phyloP scores from a whole-genome alignment of 2,888 invertebrate genomes.

The Nomada lathburiana region DNA sequence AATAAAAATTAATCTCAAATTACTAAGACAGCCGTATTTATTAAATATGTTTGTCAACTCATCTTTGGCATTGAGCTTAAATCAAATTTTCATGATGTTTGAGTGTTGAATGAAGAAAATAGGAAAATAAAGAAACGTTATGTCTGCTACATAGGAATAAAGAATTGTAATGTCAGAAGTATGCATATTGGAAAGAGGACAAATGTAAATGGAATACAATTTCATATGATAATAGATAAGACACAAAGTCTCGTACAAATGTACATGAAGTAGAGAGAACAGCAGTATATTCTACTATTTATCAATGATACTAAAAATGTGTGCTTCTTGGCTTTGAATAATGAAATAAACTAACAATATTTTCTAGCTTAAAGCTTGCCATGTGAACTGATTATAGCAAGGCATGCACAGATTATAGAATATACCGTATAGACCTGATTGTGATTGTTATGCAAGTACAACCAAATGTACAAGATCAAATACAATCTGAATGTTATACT shows the following conservation, averaged over 20 bases:
- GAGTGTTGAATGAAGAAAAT: constrained; percentile 40
- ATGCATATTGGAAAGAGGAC: constrained; percentile 38
- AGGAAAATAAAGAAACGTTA: constrained; percentile 47
- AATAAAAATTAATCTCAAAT: constrained; percentile 23
- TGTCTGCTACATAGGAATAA: constrained; percentile 36
- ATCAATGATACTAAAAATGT: constrained; percentile 66
- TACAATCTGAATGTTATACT: not conserved
- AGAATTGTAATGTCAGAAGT: constrained; percentile 32
- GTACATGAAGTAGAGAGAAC: constrained; percentile 54
- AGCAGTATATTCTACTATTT: constrained; percentile 58
- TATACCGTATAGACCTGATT: constrained; percentile 51
- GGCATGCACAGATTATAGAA: constrained; percentile 69
- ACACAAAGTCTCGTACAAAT: constrained; percentile 57
- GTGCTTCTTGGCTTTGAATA: constrained; percentile 59
- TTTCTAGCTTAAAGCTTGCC: constrained; percentile 69
- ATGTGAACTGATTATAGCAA: constrained; percentile 71
- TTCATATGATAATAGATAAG: constrained; percentile 55
- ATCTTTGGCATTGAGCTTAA: constrained; percentile 5
- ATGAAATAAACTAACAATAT: constrained; percentile 61
- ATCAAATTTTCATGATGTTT: constrained; percentile 23
- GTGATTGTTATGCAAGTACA: not conserved
- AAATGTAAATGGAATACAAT: constrained; percentile 50
- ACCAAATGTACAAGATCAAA: not conserved
- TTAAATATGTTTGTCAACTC: constrained; percentile 4
- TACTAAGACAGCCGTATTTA: constrained; percentile 12